phyloP scores from a whole-genome alignment of 2,797 vertebrate genomes.

The Nannoperca australis region DNA sequence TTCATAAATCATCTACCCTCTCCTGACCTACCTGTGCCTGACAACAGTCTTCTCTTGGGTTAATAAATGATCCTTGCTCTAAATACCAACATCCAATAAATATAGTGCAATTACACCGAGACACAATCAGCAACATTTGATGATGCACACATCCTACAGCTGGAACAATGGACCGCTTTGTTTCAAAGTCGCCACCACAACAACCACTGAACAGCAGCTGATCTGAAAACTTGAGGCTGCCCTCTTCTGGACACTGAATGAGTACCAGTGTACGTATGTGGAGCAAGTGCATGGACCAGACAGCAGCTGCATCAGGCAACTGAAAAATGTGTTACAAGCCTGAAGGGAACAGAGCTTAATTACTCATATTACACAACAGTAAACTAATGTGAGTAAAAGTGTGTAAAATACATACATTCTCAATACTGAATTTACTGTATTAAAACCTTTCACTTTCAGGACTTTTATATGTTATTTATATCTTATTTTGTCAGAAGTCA shows the following conservation, averaged over 20 bases:
- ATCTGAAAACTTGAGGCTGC: slow-evolving; percentile 72
- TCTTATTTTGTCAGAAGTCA: not conserved
- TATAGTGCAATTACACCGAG: slow-evolving; percentile 36
- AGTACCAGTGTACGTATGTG: not conserved
- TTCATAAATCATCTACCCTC: slow-evolving; percentile 69
- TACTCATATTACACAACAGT: not conserved
- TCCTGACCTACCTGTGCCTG: slow-evolving; percentile 48
- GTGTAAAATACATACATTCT: not conserved
- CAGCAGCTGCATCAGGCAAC: not conserved
- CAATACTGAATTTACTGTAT: not conserved
- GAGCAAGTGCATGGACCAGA: not conserved
- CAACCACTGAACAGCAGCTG: not conserved
- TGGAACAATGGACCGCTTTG: slow-evolving; percentile 80
- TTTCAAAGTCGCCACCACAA: slow-evolving; percentile 49
- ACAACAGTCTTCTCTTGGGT: slow-evolving; percentile 24
- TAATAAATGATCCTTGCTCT: slow-evolving; percentile 21
- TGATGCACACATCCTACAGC: slow-evolving; percentile 66
- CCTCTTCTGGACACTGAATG: slow-evolving; percentile 79
- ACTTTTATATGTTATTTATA: not conserved
- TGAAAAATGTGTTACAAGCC: not conserved
- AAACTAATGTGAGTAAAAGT: no score
- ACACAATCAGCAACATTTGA: slow-evolving; percentile 61
- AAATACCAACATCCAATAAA: slow-evolving; percentile 29
- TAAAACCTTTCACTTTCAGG: not conserved
- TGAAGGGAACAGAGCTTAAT: not conserved